Evolutionary conservation across 2,113 vertebrate genomes (phyloP), one percentile per base, ranked within the genome.

Genomic region (Protobothrops flavoviridis): DNA sequence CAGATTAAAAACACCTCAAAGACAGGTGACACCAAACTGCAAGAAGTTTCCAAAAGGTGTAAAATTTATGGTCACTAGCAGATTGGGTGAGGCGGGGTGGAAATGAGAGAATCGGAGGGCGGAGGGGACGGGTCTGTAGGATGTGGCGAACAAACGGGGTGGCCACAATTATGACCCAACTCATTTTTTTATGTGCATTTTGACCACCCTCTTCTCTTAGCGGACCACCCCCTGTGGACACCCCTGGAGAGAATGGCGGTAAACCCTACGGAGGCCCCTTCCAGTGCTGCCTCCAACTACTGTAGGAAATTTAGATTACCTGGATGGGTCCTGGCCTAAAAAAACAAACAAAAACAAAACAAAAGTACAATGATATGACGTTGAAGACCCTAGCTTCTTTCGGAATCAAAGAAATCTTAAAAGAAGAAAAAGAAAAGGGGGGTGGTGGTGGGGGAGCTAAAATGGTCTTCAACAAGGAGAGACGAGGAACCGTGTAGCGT

Each of bases 1-100:
- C 94, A 52, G 61, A 69, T 69, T 96, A 96, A 96, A 97, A 93
- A 96, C 96, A 96, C 95, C 94, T 96, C 93, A 94, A 95, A 96
- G 94, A n/a, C n/a, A n/a, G n/a, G n/a, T n/a, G n/a, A n/a, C n/a
- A n/a, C n/a, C n/a, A n/a, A 97, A 97, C 94, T 96, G 94, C 94
- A 92, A 91, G 93, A 95, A 88, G 88, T 69, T 91, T 96, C 87
- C 86, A 87, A 91, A 85, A 45, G 43, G 87, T 24, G 56, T 89
- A n/a, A 56, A 64, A 39, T 24, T 90, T 87, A 91, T 48, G 57
- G 43, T 33, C 81, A 55, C 91, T 92, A 94, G 87, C 87, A 85
- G 53, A 85, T 21, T 53, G 87, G 64, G 59, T 10, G 33, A 92
- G 92, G 91, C 56, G 74, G 90, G 85, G 81, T 48, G 90, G 94